Conservation (phyloP, 2,888 invertebrate species). For the Acanthosepion pharaonis region DNA sequence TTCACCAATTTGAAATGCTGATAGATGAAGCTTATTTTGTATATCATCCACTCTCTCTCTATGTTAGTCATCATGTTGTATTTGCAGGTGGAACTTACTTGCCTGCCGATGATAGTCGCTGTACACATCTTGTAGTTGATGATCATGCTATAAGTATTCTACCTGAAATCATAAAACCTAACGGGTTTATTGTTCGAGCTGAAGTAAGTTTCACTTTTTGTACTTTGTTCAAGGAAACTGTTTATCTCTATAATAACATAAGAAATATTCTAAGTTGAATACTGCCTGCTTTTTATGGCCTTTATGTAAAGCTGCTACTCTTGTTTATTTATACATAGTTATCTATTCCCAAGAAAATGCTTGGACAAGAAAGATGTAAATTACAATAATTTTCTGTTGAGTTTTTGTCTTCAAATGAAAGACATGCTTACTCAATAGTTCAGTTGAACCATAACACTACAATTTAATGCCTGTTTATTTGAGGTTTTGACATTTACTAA, state of each 20-base stretch:
- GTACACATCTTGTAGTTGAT: slow-evolving; percentile 88
- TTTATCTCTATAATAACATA: background rate
- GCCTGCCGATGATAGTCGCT: slow-evolving; percentile 84
- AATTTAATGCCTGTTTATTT: background rate
- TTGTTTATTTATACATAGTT: too few species aligned
- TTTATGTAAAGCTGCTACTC: background rate
- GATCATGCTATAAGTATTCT: slow-evolving; percentile 71
- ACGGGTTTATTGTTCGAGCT: slow-evolving; percentile 69
- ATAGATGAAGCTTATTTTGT: too few species aligned
- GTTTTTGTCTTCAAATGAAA: too few species aligned
- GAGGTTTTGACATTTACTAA: too few species aligned
- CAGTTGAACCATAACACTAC: background rate
- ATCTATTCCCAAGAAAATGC: too few species aligned
- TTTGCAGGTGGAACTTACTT: slow-evolving; percentile 82
- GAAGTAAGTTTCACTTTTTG: slow-evolving; percentile 62
- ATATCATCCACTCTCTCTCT: background rate
- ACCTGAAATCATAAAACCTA: slow-evolving; percentile 60
- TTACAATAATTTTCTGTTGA: too few species aligned
- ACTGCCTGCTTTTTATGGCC: background rate
- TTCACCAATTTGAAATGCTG: too few species aligned
- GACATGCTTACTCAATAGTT: background rate
- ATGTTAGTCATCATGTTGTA: slow-evolving; percentile 49
- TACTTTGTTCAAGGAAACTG: background rate
- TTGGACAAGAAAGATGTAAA: too few species aligned
- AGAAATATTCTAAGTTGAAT: too few species aligned